Evolutionary conservation across 2,113 vertebrate genomes (phyloP), one percentile per base, ranked within the genome.

Genomic region (Polypterus senegalus): DNA sequence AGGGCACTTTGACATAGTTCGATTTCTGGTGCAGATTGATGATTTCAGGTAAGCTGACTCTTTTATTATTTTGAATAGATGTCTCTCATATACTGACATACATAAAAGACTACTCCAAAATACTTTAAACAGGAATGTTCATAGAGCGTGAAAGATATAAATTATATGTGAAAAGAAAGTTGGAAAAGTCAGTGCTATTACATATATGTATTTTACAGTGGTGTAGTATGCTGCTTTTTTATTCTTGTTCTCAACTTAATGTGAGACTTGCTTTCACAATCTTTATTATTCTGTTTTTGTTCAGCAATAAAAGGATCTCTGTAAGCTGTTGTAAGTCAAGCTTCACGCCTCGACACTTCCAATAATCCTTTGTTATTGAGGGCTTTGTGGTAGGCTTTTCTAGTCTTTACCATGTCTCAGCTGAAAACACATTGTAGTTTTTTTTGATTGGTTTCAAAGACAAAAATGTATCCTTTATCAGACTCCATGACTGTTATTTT

Each of bases 21-120:
- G 96, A 68, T 98, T 95, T 86, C 84, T 98, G 73, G 89, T 96
- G 66, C 89, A 87, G 81, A 87, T 98, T 82, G 94, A 98, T 89
- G 88, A 90, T 66, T 85, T 63, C 83, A 94, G 95, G 95, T 98
- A 84, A 85, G 88, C 71, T 64, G 61, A 69, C 67, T 67, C 69
- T 77, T 70, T 69, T 27, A 27, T 67, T 48, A 47, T 53, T 48
- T 52, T 65, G 69, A 65, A 63, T 71, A 72, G 76, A 72, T 65
- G 65, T 74, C 76, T 66, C 66, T 74, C 71, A 68, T 71, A 48
- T 55, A 64, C 6, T 63, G 61, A 62, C 57, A 63, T 66, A 65
- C 57, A 54, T 56, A 58, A 52, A 61, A 61, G 47, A 45, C 58
- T 46, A 47, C 63, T 49, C 54, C 64, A 82, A 27, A 76, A 81